These are phyloP conservation scores for Hypomecis punctinalis DNA, from an alignment of 2,888 invertebrate genomes.

Conservation along the genomic window DNA sequence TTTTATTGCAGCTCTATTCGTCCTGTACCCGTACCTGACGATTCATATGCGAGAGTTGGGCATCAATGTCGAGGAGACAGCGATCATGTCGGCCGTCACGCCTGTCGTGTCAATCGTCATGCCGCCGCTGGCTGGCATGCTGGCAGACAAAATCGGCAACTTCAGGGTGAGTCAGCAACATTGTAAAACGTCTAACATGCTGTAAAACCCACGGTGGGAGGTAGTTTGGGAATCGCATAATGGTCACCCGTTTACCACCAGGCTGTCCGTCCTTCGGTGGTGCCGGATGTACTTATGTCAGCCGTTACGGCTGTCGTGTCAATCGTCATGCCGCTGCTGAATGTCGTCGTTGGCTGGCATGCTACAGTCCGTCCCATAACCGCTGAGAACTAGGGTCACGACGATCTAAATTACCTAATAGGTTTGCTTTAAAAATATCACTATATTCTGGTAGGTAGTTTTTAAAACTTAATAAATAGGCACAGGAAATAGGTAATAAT, in stretches of 20 bases:
- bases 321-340: slow-evolving; percentile 91
- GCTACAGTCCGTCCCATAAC: too few species aligned
- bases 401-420: too few species aligned
- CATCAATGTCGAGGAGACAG: slow-evolving; percentile 91
- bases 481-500: too few species aligned
- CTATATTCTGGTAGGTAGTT: too few species aligned
- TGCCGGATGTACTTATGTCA: slow-evolving; percentile 80
- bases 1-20: slow-evolving; percentile 86
- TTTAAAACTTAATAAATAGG: too few species aligned
- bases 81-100: slow-evolving; percentile 91
- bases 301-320: slow-evolving; percentile 90
- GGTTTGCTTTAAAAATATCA: too few species aligned
- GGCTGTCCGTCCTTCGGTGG: too few species aligned
- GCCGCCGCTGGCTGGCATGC: slow-evolving; percentile 90
- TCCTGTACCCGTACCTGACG: slow-evolving; percentile 91
- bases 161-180: slow-evolving; percentile 84
- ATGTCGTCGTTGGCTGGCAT: slow-evolving; percentile 91
- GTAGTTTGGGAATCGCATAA: too few species aligned
- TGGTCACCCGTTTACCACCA: too few species aligned
- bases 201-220: too few species aligned
- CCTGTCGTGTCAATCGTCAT: slow-evolving; percentile 91
- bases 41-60: slow-evolving; percentile 92
- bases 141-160: slow-evolving; percentile 92
- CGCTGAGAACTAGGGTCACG: too few species aligned
- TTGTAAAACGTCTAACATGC: too few species aligned